Evolutionary conservation across 2,797 vertebrate species (phyloP).

Genomic region (Gymnoscopelus braueri): DNA sequence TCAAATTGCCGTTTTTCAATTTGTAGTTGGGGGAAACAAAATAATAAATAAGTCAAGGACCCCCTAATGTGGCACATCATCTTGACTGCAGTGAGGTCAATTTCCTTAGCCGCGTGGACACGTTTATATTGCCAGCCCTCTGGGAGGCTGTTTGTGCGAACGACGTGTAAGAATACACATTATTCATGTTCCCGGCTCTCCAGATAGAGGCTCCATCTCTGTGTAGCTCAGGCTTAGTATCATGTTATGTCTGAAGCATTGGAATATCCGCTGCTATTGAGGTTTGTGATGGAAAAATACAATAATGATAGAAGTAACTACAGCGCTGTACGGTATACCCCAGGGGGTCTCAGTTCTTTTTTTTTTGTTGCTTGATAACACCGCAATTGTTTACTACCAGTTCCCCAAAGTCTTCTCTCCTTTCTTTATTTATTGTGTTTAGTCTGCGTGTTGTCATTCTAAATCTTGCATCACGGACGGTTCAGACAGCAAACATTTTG

Average conservation of each 20-base stretch:
- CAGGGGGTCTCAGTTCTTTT: slow-evolving; percentile 59
- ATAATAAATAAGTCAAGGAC: slow-evolving; percentile 26
- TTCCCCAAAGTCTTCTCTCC: slow-evolving; percentile 53
- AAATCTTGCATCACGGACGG: slow-evolving; percentile 43
- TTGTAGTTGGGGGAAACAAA: slow-evolving; percentile 22
- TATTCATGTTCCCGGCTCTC: slow-evolving; percentile 63
- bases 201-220: slow-evolving; percentile 62
- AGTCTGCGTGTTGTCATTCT: slow-evolving; percentile 52
- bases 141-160: slow-evolving; percentile 63
- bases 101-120: slow-evolving; percentile 60
- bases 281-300: slow-evolving; percentile 61
- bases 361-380: slow-evolving; percentile 60
- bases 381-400: slow-evolving; percentile 61
- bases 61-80: slow-evolving; percentile 58
- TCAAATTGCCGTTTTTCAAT: slow-evolving; percentile 51
- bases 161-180: slow-evolving; percentile 58
- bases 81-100: slow-evolving; percentile 61
- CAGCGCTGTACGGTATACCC: slow-evolving; percentile 51
- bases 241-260: slow-evolving; percentile 44
- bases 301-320: slow-evolving; percentile 50
- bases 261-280: slow-evolving; percentile 50
- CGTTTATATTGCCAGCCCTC: slow-evolving; percentile 51
- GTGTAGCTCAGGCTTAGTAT: slow-evolving; percentile 58
- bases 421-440: slow-evolving; percentile 61
- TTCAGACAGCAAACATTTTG: slow-evolving; percentile 58